Percentiles rank a stretch among this genome's conserved stretches.
Conservation (phyloP, 2,113 vertebrate species). For the Mus spicilegus region DNA sequence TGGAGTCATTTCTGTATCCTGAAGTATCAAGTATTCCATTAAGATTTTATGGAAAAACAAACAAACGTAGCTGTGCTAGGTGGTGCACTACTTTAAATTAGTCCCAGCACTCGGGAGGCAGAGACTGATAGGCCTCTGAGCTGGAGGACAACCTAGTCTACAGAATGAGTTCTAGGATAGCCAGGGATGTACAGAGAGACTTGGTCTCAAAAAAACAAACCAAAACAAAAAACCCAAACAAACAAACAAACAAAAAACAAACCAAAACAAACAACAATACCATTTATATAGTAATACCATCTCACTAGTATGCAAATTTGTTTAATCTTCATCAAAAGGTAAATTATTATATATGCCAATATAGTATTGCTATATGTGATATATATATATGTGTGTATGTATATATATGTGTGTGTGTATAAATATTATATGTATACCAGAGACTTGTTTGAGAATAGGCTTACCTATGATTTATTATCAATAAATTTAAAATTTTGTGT, state of each 20-base stretch:
- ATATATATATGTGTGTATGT: too few relatives aligned
- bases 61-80: not conserved
- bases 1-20: not conserved
- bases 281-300: not conserved
- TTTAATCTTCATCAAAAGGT: not conserved
- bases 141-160: not conserved
- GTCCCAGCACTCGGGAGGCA: too few relatives aligned
- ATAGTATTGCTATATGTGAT: too few relatives aligned
- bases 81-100: not conserved
- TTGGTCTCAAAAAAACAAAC: not conserved
- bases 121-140: not conserved
- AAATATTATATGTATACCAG: not conserved
- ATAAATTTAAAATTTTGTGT: not conserved
- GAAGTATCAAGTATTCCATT: not conserved
- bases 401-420: too few relatives aligned
- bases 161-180: not conserved
- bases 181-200: not conserved
- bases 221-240: too few relatives aligned
- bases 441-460: not conserved
- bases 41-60: not conserved
- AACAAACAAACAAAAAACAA: not conserved
- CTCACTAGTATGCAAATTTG: not conserved
- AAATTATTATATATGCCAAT: not conserved
- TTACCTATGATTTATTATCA: not conserved
- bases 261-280: not conserved